Evolutionary conservation across 2,888 invertebrate species (phyloP).

Genomic region (Corbicula japonica): DNA sequence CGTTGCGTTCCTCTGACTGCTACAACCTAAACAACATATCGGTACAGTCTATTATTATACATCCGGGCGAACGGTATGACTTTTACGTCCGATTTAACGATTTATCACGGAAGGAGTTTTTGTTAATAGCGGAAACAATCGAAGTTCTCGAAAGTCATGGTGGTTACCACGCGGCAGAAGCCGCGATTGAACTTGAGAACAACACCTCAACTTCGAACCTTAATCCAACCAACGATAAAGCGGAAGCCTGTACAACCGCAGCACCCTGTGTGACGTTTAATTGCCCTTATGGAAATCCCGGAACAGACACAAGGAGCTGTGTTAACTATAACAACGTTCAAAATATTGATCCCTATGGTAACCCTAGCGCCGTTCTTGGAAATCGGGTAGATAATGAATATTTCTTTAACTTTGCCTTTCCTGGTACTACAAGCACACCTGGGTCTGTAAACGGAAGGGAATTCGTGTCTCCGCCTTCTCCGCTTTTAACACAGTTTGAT

Average conservation of each 20-base stretch:
- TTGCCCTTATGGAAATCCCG: conserved; percentile 63
- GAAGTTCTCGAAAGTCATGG: conserved; percentile 39
- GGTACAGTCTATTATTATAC: conserved; percentile 63
- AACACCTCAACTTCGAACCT: conserved; percentile 7
- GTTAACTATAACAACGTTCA: conserved; percentile 45
- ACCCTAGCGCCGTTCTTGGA: conserved; percentile 7
- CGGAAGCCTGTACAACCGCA: conserved; percentile 25
- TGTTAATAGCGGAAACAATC: conserved; percentile 71
- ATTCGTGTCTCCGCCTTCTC: conserved; percentile 47
- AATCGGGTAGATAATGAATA: conserved; percentile 28
- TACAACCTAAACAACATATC: conserved; percentile 51
- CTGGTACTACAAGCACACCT: conserved; percentile 59
- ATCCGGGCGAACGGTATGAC: conserved; percentile 72
- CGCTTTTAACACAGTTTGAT: conserved; percentile 53
- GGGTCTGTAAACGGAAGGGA: conserved; percentile 69
- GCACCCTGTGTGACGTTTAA: conserved; percentile 63
- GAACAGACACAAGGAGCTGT: conserved; percentile 28
- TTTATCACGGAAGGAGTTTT: conserved; percentile 50
- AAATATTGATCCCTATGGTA: conserved; percentile 29
- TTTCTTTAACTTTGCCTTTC: conserved; percentile 73
- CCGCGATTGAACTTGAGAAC: conserved; percentile 55
- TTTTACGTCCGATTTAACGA: conserved; percentile 42
- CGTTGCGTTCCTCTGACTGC: conserved; percentile 66
- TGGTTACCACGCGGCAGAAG: conserved; percentile 60
- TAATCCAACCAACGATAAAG: conserved; percentile 35